phyloP scores from a whole-genome alignment of 1,140 invertebrate genomes.

The Bombus fervidus region DNA sequence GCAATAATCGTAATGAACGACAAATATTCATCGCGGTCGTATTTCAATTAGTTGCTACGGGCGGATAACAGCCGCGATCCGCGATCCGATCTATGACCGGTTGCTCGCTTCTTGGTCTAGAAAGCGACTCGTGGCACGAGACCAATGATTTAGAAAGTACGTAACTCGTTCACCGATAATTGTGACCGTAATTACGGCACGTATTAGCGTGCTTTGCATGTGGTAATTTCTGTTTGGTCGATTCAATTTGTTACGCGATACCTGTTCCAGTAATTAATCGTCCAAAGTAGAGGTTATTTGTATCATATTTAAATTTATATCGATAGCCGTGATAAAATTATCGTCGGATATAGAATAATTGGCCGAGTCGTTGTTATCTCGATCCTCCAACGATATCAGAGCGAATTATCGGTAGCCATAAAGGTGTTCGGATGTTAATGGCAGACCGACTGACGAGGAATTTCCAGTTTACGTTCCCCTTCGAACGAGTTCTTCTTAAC shows the following conservation, averaged over 20 bases:
- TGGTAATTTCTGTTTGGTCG: not conserved
- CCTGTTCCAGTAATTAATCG: not conserved
- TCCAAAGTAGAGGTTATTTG: not conserved
- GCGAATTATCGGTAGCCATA: not conserved
- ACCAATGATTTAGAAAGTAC: constrained; percentile 18
- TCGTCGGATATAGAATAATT: not conserved
- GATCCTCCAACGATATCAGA: not conserved
- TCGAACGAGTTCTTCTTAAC: constrained; percentile 1
- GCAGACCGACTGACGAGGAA: not conserved
- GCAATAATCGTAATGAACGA: constrained; percentile 4
- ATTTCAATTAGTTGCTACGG: constrained; percentile 10
- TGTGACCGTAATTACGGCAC: not conserved
- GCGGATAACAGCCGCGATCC: not conserved
- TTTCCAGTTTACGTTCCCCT: not conserved
- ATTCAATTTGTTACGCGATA: constrained; percentile 9
- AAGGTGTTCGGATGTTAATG: not conserved
- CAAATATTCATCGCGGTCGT: constrained; percentile 26
- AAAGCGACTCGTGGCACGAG: not conserved
- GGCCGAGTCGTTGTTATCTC: not conserved
- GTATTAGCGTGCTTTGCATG: not conserved
- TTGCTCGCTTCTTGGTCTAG: not conserved
- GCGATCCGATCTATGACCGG: not conserved
- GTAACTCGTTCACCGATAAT: not conserved
- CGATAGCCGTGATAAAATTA: not conserved
- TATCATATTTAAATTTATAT: not conserved